phyloP scores from a whole-genome alignment of 92 coral and sea anemone species.

The Bergia puertoricense region DNA sequence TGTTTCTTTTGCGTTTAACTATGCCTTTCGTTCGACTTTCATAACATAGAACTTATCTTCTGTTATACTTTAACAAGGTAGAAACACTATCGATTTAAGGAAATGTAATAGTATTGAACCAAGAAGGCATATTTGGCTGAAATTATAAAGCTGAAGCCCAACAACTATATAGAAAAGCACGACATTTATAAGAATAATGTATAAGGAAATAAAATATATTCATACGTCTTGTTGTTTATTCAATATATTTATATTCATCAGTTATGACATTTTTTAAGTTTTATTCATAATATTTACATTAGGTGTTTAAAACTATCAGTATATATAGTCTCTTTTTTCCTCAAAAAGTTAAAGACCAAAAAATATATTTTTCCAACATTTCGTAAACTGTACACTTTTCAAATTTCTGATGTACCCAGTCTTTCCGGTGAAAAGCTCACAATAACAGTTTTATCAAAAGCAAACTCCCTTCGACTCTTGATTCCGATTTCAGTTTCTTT shows the following conservation, averaged over 20 bases:
- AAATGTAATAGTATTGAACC: no score
- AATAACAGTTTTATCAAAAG: slow-evolving; percentile 21
- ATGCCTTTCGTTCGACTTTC: not conserved
- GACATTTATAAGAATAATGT: not conserved
- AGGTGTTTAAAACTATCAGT: not conserved
- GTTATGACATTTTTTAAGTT: not conserved
- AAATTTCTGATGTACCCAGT: not conserved
- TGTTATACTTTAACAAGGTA: no score
- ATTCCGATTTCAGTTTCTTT: not conserved
- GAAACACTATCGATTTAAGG: not conserved
- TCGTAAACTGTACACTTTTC: not conserved
- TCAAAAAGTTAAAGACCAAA: not conserved
- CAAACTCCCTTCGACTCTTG: not conserved
- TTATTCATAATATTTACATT: not conserved
- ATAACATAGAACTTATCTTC: not conserved
- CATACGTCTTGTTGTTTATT: slow-evolving; percentile 11
- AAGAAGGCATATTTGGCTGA: not conserved
- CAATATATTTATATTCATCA: slow-evolving; percentile 16
- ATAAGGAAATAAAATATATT: not conserved
- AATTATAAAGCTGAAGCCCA: not conserved
- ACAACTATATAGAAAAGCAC: not conserved
- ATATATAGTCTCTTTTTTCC: not conserved
- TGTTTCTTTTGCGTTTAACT: not conserved
- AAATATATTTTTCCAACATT: not conserved
- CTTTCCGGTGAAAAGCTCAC: slow-evolving; percentile 11